Percentiles rank a stretch among this genome's conserved stretches.
phyloP scores from a whole-genome alignment of 2,113 vertebrate genomes.

The Lampris megalopsis region DNA sequence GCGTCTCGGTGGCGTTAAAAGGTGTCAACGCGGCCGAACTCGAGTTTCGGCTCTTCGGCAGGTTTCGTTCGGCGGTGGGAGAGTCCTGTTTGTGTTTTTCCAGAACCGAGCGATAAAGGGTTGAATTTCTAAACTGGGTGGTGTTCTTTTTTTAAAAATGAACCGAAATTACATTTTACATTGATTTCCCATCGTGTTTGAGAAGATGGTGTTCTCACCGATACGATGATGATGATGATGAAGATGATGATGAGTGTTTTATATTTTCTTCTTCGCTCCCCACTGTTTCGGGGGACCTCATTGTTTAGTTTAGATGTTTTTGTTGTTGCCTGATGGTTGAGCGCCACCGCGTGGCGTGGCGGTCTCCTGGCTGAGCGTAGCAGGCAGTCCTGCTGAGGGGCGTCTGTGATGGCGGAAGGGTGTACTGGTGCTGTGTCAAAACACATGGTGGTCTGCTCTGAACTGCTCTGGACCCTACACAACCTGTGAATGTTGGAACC shows the following conservation, averaged over 20 bases:
- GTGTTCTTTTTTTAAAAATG: background rate
- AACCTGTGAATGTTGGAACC: conserved; percentile 44
- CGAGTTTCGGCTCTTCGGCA: too few relatives aligned
- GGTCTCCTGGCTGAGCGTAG: conserved; percentile 32
- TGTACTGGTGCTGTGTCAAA: conserved; percentile 7
- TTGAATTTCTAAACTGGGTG: conserved; percentile 23
- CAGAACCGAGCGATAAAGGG: background rate
- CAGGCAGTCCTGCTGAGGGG: conserved; percentile 34
- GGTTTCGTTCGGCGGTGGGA: too few relatives aligned
- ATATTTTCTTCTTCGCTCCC: conserved; percentile 43
- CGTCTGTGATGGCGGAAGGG: conserved; percentile 16
- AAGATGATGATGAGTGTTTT: conserved; percentile 65
- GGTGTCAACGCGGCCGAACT: too few relatives aligned
- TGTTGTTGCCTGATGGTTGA: conserved; percentile 53
- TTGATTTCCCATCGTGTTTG: conserved; percentile 30
- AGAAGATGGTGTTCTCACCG: conserved; percentile 46
- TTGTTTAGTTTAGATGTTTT: conserved; percentile 47
- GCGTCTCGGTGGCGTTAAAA: too few relatives aligned
- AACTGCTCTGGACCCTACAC: background rate
- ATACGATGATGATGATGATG: conserved; percentile 25
- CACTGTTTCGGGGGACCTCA: conserved; percentile 35
- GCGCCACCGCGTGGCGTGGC: conserved; percentile 43
- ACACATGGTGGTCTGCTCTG: conserved; percentile 15
- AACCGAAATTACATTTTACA: conserved; percentile 54
- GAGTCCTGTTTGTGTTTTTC: too few relatives aligned